phyloP scores from a whole-genome alignment of 2,113 vertebrate species.

The Catharus bicknelli region DNA sequence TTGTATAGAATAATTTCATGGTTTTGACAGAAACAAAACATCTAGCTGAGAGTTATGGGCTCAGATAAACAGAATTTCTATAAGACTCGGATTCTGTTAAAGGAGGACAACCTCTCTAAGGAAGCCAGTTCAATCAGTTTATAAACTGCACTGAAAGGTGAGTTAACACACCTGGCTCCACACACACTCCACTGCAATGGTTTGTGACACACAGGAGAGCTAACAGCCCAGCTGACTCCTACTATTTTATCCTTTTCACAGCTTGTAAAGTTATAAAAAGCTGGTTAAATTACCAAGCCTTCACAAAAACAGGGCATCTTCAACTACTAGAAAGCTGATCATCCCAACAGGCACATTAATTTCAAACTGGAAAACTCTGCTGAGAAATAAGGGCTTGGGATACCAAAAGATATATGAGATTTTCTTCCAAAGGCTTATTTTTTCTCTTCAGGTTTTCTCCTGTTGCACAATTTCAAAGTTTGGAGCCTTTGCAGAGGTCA shows the following conservation, averaged over 20 bases:
- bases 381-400: background rate
- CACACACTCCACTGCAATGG: background rate
- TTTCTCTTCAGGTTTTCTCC: background rate
- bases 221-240: background rate
- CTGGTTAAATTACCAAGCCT: background rate
- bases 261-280: background rate
- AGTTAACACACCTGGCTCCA: background rate
- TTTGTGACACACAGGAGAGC: background rate
- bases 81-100: background rate
- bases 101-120: background rate
- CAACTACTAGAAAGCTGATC: background rate
- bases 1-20: background rate
- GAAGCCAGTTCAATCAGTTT: background rate
- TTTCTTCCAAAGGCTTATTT: background rate
- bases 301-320: background rate
- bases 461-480: background rate
- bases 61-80: background rate
- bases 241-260: background rate
- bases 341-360: background rate
- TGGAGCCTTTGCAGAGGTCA: background rate
- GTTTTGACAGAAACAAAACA: background rate
- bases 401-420: fast-evolving
- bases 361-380: background rate
- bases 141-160: background rate
- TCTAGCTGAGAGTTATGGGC: background rate